Conservation (phyloP, 2,888 invertebrate species). For the Pachymerium ferrugineum region DNA sequence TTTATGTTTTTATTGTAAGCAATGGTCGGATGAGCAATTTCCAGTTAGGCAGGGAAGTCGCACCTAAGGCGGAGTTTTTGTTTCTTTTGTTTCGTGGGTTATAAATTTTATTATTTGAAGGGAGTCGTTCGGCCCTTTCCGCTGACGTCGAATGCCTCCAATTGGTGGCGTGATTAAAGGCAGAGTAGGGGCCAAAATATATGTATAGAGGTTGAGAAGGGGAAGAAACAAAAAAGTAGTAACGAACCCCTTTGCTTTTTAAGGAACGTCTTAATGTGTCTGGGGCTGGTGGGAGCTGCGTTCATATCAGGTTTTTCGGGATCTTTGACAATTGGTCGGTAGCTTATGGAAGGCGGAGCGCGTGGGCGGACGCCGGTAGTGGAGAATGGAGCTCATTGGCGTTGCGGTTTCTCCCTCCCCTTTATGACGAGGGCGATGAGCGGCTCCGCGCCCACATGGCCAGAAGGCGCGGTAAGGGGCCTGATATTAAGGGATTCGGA, state of each 20-base stretch:
- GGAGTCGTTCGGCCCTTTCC: not conserved
- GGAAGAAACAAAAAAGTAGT: not conserved
- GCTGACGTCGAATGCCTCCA: not conserved
- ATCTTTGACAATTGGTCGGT: not conserved
- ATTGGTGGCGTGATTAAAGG: slow-evolving; percentile 16
- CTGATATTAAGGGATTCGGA: not conserved
- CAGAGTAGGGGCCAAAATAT: not conserved
- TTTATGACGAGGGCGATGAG: not conserved
- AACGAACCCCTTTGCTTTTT: not conserved
- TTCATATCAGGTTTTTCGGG: not conserved
- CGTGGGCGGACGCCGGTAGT: not conserved
- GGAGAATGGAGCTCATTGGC: not conserved
- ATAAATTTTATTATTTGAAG: not conserved
- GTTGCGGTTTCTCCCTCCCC: slow-evolving; percentile 7
- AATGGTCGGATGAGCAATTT: too few species aligned
- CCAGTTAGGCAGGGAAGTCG: not conserved
- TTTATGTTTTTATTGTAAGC: too few species aligned
- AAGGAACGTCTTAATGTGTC: not conserved
- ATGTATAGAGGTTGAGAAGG: too few species aligned
- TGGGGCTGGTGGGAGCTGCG: not conserved
- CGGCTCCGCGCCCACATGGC: slow-evolving; percentile 1
- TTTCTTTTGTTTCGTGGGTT: not conserved
- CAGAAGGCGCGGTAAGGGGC: slow-evolving; percentile 16
- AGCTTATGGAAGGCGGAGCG: not conserved
- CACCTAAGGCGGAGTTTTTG: slow-evolving; percentile 12